A percentile compares a stretch with the other conserved stretches of the same genome.
These are phyloP conservation scores for Lasiurus cinereus DNA, from an alignment of 2,113 vertebrate genomes.

Conservation along the genomic window DNA sequence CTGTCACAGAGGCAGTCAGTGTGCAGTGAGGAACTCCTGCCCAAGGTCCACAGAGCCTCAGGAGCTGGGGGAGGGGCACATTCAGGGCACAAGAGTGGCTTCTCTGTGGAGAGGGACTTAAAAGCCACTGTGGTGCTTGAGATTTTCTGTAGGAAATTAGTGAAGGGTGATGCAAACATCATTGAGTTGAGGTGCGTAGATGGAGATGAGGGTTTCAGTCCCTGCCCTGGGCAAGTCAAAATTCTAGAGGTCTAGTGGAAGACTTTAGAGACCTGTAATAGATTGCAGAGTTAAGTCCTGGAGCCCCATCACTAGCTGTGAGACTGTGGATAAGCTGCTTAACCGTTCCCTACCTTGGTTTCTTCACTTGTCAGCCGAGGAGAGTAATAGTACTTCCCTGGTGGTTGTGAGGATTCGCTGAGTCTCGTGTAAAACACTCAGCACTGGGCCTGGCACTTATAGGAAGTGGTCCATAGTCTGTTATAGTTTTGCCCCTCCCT, in stretches of 20 bases:
- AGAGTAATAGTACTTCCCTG: not conserved
- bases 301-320: not conserved
- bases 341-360: not conserved
- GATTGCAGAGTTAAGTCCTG: not conserved
- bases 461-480: not conserved
- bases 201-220: not conserved
- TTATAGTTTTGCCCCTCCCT: not conserved
- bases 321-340: not conserved
- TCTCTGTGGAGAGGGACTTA: not conserved
- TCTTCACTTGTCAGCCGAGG: not conserved
- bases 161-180: not conserved
- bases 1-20: constrained; percentile 84
- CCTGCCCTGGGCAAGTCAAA: not conserved
- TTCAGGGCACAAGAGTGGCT: not conserved
- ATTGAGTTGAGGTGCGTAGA: not conserved
- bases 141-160: constrained; percentile 16
- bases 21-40: constrained; percentile 90
- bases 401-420: not conserved
- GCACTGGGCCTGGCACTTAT: not conserved
- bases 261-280: not conserved
- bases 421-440: not conserved
- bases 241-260: not conserved
- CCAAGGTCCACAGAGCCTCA: not conserved
- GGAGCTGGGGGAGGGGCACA: not conserved
- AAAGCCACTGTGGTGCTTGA: not conserved